Evolutionary conservation across 2,888 invertebrate species (phyloP), one percentile per base, ranked within the genome.

Genomic region (Lasioglossum pauxillum): DNA sequence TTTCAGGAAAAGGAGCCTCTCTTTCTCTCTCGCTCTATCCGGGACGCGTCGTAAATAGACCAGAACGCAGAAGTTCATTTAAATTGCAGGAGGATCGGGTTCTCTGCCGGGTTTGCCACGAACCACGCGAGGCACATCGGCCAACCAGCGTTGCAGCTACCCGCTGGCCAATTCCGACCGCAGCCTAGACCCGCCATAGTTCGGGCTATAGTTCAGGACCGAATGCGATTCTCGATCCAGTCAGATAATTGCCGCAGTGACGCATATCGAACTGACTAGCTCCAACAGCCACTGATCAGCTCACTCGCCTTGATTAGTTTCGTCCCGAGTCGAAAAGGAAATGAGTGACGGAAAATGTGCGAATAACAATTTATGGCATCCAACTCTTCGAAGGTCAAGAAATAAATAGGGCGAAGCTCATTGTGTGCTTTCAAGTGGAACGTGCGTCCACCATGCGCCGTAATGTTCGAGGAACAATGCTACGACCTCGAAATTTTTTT

Each of bases 221-320:
- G 75, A 73, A 81, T 72, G 60, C 77, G 85, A 84, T 69, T 53
- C 82, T 74, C 49, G 44, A 77, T 85, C 46, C 79, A 19, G 67
- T 60, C 38, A 72, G 88, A 81, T 90, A 89, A 89, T 89, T 88
- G 85, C 78, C 67, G 77, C 82, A 80, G 60, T 16, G 60, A 64
- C 27, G 60, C 16, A 31, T 4, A 31, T 64, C 31, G 27, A 64
- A 23, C 53, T n/a, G 23, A 10, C 53, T 10, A 53, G 23, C 53
- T 23, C 23, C 23, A 53, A 53, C 1, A 10, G 23, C 10, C 53
- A 53, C 23, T 53, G 53, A 53, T 53, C 53, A 53, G 53, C 23
- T 23, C 53, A 53, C 23, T 53, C 53, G 23, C 53, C 23, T 53
- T 53, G n/a, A 53, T 53, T 53, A 23, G 23, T 53, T 8, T 23